Percentiles rank a stretch among this genome's conserved stretches.
Evolutionary conservation across 1,140 invertebrate genomes (phyloP).

Genomic region (Brachionus calyciflorus): DNA sequence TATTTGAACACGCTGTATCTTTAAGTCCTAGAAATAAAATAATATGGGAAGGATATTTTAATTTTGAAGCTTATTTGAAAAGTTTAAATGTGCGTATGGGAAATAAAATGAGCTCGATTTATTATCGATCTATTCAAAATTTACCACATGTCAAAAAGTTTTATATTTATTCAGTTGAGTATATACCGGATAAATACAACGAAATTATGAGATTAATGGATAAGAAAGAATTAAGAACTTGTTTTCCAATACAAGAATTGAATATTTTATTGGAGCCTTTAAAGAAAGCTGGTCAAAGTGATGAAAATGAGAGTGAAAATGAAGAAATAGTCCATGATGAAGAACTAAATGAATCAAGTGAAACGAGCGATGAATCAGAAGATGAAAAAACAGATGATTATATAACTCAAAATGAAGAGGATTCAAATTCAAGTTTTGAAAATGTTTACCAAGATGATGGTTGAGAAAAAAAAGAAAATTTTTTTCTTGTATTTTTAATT

Average conservation of each 20-base stretch:
- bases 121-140: conserved; percentile 31
- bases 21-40: background rate
- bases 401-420: background rate
- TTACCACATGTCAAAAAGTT: conserved; percentile 25
- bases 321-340: too few relatives aligned
- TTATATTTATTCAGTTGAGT: conserved; percentile 27
- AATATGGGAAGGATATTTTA: conserved; percentile 4
- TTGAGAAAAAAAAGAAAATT: too few relatives aligned
- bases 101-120: background rate
- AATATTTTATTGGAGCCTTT: conserved; percentile 34
- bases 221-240: conserved; percentile 26
- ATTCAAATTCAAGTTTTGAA: conserved; percentile 12
- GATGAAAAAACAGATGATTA: background rate
- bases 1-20: background rate
- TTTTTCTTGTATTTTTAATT: too few relatives aligned
- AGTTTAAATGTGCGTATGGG: background rate
- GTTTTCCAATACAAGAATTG: conserved; percentile 39
- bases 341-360: background rate
- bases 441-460: conserved; percentile 23
- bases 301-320: too few relatives aligned
- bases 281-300: background rate
- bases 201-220: conserved; percentile 35
- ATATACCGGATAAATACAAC: conserved; percentile 28
- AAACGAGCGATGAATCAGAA: background rate
- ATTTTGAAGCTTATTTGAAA: conserved; percentile 7